phyloP scores from a whole-genome alignment of 2,888 invertebrate genomes.

The Frankliniella fusca region DNA sequence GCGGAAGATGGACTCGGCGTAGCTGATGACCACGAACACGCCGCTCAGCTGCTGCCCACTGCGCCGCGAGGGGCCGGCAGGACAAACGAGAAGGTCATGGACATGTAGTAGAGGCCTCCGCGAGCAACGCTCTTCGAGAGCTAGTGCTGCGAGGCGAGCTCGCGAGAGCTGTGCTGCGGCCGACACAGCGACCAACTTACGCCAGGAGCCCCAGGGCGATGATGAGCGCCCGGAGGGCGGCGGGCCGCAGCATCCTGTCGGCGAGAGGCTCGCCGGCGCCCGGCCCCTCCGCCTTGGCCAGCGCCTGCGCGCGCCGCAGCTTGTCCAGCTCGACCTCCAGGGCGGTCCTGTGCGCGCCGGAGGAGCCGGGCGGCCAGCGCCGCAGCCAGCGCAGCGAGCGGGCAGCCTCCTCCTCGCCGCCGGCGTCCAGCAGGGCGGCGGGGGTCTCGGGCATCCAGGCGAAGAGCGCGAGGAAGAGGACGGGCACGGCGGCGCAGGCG shows the following conservation, averaged over 20 bases:
- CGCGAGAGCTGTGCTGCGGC: too few species aligned
- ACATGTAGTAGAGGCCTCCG: too few species aligned
- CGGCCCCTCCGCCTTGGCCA: constrained; percentile 41
- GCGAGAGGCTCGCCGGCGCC: constrained; percentile 56
- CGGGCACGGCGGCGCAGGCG: constrained; percentile 61
- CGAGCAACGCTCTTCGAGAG: not conserved
- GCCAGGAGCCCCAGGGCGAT: constrained; percentile 77
- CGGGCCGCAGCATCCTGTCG: constrained; percentile 47
- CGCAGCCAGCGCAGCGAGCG: constrained; percentile 64
- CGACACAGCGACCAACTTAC: constrained; percentile 43
- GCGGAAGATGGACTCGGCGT: constrained; percentile 68
- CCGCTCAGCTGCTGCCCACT: constrained; percentile 73
- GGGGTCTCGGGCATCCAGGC: constrained; percentile 71
- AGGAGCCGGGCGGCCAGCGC: constrained; percentile 50
- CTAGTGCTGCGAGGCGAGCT: too few species aligned
- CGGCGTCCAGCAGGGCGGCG: constrained; percentile 60
- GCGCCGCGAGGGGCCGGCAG: not conserved
- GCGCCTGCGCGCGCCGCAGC: not conserved
- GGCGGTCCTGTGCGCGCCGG: not conserved
- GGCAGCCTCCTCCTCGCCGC: constrained; percentile 55
- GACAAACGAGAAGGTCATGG: too few species aligned
- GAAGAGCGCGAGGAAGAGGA: constrained; percentile 61
- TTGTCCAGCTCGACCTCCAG: not conserved
- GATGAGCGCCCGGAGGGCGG: constrained; percentile 65
- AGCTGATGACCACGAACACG: constrained; percentile 79